Base-by-base conservation (phyloP, 2,797 vertebrate species). In the Pelobates cultripes region DNA sequence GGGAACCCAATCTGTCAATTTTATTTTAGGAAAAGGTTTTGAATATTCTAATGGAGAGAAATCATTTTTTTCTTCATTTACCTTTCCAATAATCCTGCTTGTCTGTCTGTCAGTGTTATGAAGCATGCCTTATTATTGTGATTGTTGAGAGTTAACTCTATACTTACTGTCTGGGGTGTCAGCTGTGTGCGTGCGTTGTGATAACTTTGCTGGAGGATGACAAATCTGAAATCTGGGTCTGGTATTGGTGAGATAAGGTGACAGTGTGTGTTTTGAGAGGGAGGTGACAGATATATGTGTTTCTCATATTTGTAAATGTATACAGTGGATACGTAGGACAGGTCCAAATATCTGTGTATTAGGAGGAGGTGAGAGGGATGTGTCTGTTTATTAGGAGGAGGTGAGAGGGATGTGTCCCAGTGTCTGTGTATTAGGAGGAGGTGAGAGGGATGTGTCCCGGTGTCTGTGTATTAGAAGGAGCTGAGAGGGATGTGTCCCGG, bases 351-450 rank as follows among this genome's bases (percentile, higher is more conserved):
- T 43, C 66, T 68, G 4, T 68, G 66, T 68, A 68, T 68, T 42
- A 42, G 41, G 4, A 43, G 12, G 28, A 3, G 66, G 66, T 57
- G 55, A 57, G 10, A 57, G 55, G 55, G 55, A 57, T 3, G 55
- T 68, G 43, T 72, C 2, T 72, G 45, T 12, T 9, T 40, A 51
- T 53, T 72, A 28, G 70, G 45, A 72, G 8, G 45, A 51, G 45
- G 3, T 51, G 47, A 51, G 47, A 51, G 47, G 47, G 47, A 51
- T 10, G 47, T 51, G 47, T 71, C 53, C 67, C 55, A 43, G 45
- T 79, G 43, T 63, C 45, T 79, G 69, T 61, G 70, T 79, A 64
- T 64, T 72, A 79, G 70, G 43, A 64, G 55, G 77, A 61, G 70
- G 68, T 13, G n/a, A 61, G 68, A 14, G 77, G 68, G 42, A 70